Conservation (phyloP, 2,888 invertebrate genomes). For the Junonia oenone region DNA sequence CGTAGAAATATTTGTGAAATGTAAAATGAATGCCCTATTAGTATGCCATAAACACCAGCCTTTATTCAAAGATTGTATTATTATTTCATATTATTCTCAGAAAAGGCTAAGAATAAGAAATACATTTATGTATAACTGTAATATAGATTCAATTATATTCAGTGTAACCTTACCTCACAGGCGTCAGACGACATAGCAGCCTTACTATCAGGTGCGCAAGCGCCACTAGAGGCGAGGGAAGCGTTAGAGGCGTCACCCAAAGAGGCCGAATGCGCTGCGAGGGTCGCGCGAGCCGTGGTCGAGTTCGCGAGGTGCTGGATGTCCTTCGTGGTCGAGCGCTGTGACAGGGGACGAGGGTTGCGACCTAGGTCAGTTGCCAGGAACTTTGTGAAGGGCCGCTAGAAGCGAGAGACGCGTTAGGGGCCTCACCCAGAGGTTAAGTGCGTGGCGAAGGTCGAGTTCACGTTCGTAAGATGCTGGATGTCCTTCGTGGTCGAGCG, state of each 20-base stretch:
- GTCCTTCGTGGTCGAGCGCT: constrained; percentile 90
- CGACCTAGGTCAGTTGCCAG: constrained; percentile 75
- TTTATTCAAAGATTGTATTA: too few relatives aligned
- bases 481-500: constrained; percentile 92
- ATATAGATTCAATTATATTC: too few relatives aligned
- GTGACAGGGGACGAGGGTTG: constrained; percentile 89
- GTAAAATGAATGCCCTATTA: too few relatives aligned
- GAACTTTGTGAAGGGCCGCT: constrained; percentile 23
- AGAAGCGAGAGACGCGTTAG: constrained; percentile 17
- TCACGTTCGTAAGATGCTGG: constrained; percentile 85
- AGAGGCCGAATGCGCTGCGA: constrained; percentile 45
- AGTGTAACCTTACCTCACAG: too few relatives aligned
- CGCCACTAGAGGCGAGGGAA: constrained; percentile 22
- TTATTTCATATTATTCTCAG: too few relatives aligned
- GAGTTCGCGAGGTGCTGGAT: constrained; percentile 88
- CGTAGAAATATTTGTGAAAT: too few relatives aligned
- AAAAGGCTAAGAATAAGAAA: too few relatives aligned
- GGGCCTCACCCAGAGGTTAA: constrained; percentile 29
- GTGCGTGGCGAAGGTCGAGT: constrained; percentile 54
- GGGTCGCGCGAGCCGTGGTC: constrained; percentile 57
- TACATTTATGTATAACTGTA: too few relatives aligned
- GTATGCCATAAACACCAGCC: too few relatives aligned
- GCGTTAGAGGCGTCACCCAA: constrained; percentile 7
- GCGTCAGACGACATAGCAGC: constrained; percentile 39
- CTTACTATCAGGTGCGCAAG: constrained; percentile 29